These are phyloP conservation scores for Drosophila algonquin DNA, from an alignment of 2,888 invertebrate species.

Conservation along the genomic window DNA sequence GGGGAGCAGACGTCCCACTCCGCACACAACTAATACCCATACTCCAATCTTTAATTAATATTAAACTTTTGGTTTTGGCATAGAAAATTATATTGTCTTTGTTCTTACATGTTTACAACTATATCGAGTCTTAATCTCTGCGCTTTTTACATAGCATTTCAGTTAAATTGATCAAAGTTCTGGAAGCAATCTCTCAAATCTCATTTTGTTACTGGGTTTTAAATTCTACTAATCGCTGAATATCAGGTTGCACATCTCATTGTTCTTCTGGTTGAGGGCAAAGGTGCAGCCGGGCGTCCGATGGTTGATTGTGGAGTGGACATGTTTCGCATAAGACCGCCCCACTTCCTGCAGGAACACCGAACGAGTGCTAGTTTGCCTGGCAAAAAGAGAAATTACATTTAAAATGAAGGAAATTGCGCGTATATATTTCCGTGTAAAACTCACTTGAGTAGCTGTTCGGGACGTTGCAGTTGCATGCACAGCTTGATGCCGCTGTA, in stretches of 20 bases:
- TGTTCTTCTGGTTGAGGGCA: constrained; percentile 90
- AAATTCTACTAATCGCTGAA: constrained; percentile 39
- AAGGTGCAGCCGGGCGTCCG: constrained; percentile 89
- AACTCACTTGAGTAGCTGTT: constrained; percentile 86
- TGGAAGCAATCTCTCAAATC: constrained; percentile 25
- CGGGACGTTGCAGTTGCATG: constrained; percentile 89
- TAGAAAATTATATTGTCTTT: constrained; percentile 34
- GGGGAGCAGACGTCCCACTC: no score
- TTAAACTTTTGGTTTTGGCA: no score
- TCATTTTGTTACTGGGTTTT: constrained; percentile 14
- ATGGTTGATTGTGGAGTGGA: constrained; percentile 84
- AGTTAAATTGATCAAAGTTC: constrained; percentile 4
- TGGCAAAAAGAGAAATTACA: constrained; percentile 70
- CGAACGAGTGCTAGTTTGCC: constrained; percentile 88
- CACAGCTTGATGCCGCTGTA: constrained; percentile 90
- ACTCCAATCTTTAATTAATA: no score
- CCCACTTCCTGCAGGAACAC: constrained; percentile 86
- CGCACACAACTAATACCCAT: no score
- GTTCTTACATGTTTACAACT: constrained; percentile 38
- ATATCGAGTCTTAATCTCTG: constrained; percentile 40
- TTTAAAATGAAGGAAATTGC: no score
- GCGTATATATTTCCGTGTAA: accelerated
- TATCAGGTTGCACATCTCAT: constrained; percentile 88
- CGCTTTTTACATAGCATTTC: constrained; percentile 13
- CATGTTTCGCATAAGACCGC: constrained; percentile 66